These are phyloP conservation scores for Botia kubotai DNA, from an alignment of 2,797 vertebrate genomes.

Conservation along the genomic window DNA sequence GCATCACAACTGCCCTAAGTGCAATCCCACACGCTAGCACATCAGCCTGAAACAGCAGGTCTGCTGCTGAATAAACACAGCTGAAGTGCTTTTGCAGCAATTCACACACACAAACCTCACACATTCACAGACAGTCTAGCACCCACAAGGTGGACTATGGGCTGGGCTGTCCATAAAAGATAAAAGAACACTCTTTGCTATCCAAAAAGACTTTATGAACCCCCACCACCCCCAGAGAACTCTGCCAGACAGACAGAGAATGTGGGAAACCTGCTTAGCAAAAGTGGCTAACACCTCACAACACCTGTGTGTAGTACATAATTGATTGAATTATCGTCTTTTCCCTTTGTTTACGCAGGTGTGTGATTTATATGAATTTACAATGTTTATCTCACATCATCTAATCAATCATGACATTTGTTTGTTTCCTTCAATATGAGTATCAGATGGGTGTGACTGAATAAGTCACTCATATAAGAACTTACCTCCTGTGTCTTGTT, in stretches of 20 bases:
- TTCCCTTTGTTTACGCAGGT: not conserved
- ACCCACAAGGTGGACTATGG: conserved; percentile 10
- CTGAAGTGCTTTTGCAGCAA: conserved; percentile 61
- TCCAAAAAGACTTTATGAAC: conserved; percentile 31
- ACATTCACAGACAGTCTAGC: conserved; percentile 44
- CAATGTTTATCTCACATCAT: not conserved
- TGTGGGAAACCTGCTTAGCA: not conserved
- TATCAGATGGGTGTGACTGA: not conserved
- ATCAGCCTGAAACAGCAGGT: conserved; percentile 70
- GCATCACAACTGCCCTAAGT: conserved; percentile 55
- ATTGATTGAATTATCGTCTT: not conserved
- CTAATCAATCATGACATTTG: not conserved
- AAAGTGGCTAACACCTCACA: not conserved
- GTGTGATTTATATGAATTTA: conserved; percentile 1
- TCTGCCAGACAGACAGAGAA: not conserved
- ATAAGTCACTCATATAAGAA: conserved; percentile 7
- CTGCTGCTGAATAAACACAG: conserved; percentile 66
- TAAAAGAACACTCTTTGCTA: not conserved
- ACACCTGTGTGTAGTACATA: not conserved
- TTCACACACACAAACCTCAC: conserved; percentile 43
- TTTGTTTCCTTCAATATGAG: not conserved
- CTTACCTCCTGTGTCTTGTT: not conserved
- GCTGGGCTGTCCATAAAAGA: too few relatives aligned
- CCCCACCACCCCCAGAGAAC: not conserved
- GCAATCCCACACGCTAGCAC: conserved; percentile 68